Conservation (phyloP, 2,113 vertebrate genomes). For the Boulengerochromis microlepis region DNA sequence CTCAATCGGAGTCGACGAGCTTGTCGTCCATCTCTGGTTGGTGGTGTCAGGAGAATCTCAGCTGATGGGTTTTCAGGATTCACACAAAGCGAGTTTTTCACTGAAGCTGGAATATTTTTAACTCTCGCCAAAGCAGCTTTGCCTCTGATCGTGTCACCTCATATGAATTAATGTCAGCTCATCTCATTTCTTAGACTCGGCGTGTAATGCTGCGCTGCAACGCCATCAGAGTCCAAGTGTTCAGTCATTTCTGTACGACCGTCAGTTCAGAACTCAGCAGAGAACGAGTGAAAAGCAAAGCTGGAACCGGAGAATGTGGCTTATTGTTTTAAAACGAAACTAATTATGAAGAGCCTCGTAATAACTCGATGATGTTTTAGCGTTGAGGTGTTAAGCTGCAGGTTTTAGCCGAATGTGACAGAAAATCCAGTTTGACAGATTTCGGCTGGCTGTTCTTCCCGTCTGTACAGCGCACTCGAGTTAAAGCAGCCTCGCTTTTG, state of each 20-base stretch:
- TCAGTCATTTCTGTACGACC: background rate
- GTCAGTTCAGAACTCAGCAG: fast-evolving
- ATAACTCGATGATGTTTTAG: background rate
- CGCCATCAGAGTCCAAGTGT: background rate
- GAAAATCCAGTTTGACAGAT: background rate
- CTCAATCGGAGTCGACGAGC: fast-evolving
- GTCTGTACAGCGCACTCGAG: background rate
- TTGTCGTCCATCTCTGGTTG: background rate
- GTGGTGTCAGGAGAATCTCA: background rate
- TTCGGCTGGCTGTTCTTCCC: background rate
- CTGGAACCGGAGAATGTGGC: background rate
- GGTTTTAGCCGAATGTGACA: background rate
- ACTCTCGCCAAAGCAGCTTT: background rate
- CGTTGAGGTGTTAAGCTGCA: fast-evolving
- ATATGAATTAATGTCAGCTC: background rate
- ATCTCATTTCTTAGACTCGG: background rate
- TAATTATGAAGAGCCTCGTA: fast-evolving
- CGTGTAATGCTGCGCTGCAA: fast-evolving
- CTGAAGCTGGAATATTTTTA: background rate
- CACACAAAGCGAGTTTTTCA: background rate
- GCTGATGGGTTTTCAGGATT: background rate
- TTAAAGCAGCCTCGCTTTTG: background rate
- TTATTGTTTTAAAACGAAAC: background rate
- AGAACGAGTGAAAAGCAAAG: background rate
- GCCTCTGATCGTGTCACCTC: background rate